Base-by-base conservation (phyloP, 2,888 invertebrate genomes). In the Bedellia somnulentella region DNA sequence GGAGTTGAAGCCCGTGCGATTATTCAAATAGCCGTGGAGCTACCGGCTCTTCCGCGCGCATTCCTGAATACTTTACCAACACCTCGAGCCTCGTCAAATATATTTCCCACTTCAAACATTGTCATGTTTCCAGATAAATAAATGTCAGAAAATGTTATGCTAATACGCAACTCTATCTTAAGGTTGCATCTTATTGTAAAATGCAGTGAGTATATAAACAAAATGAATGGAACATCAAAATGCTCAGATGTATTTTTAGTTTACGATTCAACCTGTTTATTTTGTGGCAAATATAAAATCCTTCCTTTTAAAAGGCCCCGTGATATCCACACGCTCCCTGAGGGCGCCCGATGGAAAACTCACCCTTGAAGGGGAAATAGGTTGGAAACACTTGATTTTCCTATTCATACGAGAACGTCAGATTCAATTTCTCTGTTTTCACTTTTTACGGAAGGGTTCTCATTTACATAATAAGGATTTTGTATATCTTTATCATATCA, bases 121-220 rank as follows among this genome's bases (percentile, higher is more conserved):
- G 66, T 67, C 70, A 70, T 58, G 60, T 62, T 59, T 59, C 50
- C 62, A n/a, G 71, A 71, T 71, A 71, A 71, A 70, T 66, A 63
- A 73, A 71, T 68, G 66, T 71, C 64, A 64, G 60, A 68, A 71
- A 67, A 70, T 66, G 70, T 62, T 67, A 70, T 71, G 67, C 67
- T 61, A 70, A 71, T 73, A 59, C 56, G 51, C 21, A 21, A 9
- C 21, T 21, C 5, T 21, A 21, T 21, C 21, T 21, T 10, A 10
- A 3, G 18, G 9, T 9, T 21, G 21, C 9, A n/a, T 21, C n/a
- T 21, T 3, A 21, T n/a, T 8, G 5, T 6, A 5, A 18, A 8
- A 18, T 10, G 10, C 5, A 21, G 21, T 21, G 3, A 4, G n/a
- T n/a, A 22, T 8, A 10, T 22, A 22, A 10, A 10, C 22, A 22